Evolutionary conservation across 2,797 vertebrate genomes (phyloP), one percentile per base, ranked within the genome.

Genomic region (Hydrolagus colliei): DNA sequence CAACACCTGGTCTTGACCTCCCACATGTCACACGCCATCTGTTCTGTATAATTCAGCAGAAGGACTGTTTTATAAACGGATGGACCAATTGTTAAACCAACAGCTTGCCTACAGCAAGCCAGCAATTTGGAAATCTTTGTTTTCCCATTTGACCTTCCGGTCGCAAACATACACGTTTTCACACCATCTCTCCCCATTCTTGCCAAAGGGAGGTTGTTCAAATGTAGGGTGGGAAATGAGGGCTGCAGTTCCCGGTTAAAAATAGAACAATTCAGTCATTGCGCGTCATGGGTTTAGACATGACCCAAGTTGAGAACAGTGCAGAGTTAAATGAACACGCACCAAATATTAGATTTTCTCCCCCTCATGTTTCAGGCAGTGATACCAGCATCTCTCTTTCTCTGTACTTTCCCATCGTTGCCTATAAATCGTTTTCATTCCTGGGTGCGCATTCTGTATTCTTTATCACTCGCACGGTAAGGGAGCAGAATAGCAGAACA

Each of bases 21-120:
- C 65, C 32, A 41, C 79, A 41, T 41, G 16, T 68, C 65, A 71
- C 65, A 71, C n/a, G 32, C 77, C 65, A 84, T 84, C 79, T 84
- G 79, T 16, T 84, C 41, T 84, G 79, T 71, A 71, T 35, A 84
- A 84, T 52, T 84, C 79, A 71, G n/a, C 79, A 84, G 71, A 67
- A 5, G 65, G 16, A 71, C 27, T 41, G 35, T 84, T 16, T 68
- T 82, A 67, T 82, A 68, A 84, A 68, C 41, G 65, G 71, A 16
- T 16, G 32, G 35, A 4, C 65, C 67, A 84, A 68, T 84, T 63
- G 20, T 71, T 41, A 71, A 84, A 32, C 32, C 68, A 16, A 71
- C 79, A 84, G 65, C 10, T 68, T 82, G 63, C 22, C 20, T 41
- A 76, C 41, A 18, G 35, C 59, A 41, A 67, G 13, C 18, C 35